Base-by-base conservation (phyloP, 2,797 vertebrate species). In the Amblyopsis hoosieri region DNA sequence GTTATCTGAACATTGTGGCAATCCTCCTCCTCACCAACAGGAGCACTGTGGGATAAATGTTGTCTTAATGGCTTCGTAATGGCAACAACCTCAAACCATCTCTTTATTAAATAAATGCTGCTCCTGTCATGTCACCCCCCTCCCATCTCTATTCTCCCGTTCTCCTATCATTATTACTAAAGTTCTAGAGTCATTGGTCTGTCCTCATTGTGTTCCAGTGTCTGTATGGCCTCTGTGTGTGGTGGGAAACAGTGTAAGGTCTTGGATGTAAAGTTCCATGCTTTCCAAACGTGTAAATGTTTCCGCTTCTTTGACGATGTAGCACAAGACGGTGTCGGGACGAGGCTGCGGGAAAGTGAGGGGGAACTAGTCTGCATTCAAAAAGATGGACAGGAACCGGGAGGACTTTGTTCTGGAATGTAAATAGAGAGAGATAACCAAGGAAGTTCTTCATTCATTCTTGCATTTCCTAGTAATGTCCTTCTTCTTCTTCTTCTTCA, bases 161-260 rank as follows among this genome's bases (percentile, higher is more conserved):
- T 19, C 31, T 54, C 29, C 3, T 29, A 12, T 72, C 60, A 6
- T 57, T 47, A 33, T 80, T 60, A 31, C 12, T 31, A 19, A 17
- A 53, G 3, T 15, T 19, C 5, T 53, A 4, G 33, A 1, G 5
- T 37, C 33, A 37, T 33, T 33, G 31, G 31, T 33, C 33, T 33
- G 31, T 33, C 2, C 0, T 8, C 33, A 37, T 37, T 6, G 33
- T 37, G 33, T 81, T 63, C 81, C 82, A 91, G 88, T 92, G 91
- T 95, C 91, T 93, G 71, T 94, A 94, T 94, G 94, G 95, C 95
- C 94, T 96, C 93, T 77, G 89, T 92, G 88, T 87, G 80, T 89
- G 84, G 88, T 69, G 82, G 91, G 93, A 93, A 97, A 98, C 96
- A 99, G 97, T 98, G 96, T 94, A 94, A 96, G 96, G 96, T 98